Conservation (phyloP, 92 coral and sea anemone species). For the Umimayanthus chanpuru region DNA sequence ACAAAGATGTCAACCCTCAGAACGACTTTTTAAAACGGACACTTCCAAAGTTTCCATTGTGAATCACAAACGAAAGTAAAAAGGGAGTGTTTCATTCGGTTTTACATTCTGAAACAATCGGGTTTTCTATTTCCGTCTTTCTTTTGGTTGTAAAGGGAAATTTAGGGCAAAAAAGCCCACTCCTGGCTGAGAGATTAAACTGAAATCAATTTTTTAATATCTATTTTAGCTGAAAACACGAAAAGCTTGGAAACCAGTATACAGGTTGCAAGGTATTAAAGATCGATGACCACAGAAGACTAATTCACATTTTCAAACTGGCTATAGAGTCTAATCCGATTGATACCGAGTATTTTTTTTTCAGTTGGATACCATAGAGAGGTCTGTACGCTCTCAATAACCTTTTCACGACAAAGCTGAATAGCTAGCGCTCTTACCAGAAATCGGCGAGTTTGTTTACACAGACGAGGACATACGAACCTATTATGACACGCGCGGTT, state of each 20-base stretch:
- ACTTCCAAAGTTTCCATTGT: too few species aligned
- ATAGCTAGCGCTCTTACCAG: background rate
- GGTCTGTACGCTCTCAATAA: background rate
- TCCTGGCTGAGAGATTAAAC: background rate
- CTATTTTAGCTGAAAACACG: background rate
- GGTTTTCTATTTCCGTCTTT: too few species aligned
- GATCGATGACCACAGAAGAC: background rate
- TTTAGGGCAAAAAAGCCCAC: too few species aligned
- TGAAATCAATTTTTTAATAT: background rate
- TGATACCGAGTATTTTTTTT: too few species aligned
- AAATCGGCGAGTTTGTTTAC: background rate
- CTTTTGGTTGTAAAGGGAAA: background rate
- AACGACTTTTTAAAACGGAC: too few species aligned
- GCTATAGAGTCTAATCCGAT: background rate
- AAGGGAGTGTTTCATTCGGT: too few species aligned
- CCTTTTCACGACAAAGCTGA: background rate
- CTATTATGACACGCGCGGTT: slow-evolving; percentile 10
- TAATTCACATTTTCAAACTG: background rate
- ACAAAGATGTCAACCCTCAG: too few species aligned
- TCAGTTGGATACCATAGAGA: background rate
- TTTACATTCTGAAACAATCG: too few species aligned
- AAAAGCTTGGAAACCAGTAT: background rate
- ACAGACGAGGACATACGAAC: background rate
- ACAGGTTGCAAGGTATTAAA: background rate
- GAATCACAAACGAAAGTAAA: too few species aligned